These are phyloP conservation scores for Philhelius pedissequus DNA, from an alignment of 2,888 invertebrate species.

Conservation along the genomic window DNA sequence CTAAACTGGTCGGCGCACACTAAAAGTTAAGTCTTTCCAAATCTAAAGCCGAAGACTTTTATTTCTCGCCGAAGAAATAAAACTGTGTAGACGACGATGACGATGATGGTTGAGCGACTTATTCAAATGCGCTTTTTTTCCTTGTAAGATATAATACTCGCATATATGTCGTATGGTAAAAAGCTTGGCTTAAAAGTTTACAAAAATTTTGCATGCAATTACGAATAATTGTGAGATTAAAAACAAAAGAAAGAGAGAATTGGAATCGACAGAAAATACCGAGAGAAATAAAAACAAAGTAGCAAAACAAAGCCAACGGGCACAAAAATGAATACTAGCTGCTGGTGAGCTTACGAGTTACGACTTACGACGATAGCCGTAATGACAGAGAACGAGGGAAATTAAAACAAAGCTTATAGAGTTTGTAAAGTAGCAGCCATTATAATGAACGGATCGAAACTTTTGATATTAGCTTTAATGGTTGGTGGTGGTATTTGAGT, in stretches of 20 bases:
- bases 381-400: conserved; percentile 16
- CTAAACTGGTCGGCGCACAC: conserved; percentile 80
- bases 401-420: conserved; percentile 18
- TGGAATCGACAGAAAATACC: background rate
- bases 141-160: conserved; percentile 16
- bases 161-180: conserved; percentile 36
- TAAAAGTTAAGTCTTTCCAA: conserved; percentile 77
- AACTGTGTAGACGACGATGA: background rate
- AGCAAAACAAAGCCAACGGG: background rate
- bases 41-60: conserved; percentile 72
- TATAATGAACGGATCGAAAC: background rate
- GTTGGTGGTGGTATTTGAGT: background rate
- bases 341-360: conserved; percentile 13
- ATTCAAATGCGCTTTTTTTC: conserved; percentile 71
- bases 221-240: background rate
- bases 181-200: conserved; percentile 56
- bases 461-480: conserved; percentile 29
- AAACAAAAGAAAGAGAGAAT: conserved; percentile 15
- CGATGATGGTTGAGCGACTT: conserved; percentile 24
- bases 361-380: too few relatives aligned
- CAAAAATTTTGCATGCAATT: conserved; percentile 42
- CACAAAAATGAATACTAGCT: background rate
- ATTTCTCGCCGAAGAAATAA: conserved; percentile 31
- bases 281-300: background rate
- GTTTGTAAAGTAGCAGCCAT: conserved; percentile 9